Percentiles rank a stretch among this genome's conserved stretches.
Conservation (phyloP, 1,140 invertebrate genomes). For the Wiebesia pumilae region DNA sequence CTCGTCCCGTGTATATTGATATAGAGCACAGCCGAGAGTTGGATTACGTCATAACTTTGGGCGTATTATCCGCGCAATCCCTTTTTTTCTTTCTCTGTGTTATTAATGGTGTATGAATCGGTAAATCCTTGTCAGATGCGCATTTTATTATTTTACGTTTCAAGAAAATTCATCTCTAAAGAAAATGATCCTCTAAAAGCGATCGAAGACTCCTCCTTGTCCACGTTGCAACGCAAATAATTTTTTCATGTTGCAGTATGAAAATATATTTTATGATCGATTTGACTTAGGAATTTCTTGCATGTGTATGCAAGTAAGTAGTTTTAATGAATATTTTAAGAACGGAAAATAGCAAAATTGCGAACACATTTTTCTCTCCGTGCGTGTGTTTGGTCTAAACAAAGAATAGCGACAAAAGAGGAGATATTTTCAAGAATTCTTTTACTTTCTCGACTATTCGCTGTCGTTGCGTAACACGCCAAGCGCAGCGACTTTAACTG, state of each 20-base stretch:
- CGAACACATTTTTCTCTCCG: background rate
- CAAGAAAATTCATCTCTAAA: too few relatives aligned
- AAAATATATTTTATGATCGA: too few relatives aligned
- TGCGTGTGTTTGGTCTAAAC: background rate
- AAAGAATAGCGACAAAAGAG: background rate
- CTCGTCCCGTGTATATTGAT: background rate
- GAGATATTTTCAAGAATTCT: background rate
- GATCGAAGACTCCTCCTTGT: background rate
- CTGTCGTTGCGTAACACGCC: constrained; percentile 16
- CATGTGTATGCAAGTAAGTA: too few relatives aligned
- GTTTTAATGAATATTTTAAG: too few relatives aligned
- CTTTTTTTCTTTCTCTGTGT: background rate
- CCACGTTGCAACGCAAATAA: too few relatives aligned
- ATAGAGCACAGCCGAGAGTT: background rate
- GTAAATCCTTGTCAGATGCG: too few relatives aligned
- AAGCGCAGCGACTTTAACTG: constrained; percentile 7
- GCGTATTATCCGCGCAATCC: background rate
- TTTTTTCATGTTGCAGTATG: too few relatives aligned
- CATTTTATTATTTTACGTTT: too few relatives aligned
- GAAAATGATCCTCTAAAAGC: background rate
- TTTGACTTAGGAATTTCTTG: too few relatives aligned
- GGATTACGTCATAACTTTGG: constrained; percentile 10
- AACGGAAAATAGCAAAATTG: background rate
- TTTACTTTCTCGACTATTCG: background rate
- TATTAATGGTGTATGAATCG: background rate